Percentiles rank a stretch among this genome's conserved stretches.
Conservation (phyloP, 2,113 vertebrate genomes). For the Entomyzon cyanotis region DNA sequence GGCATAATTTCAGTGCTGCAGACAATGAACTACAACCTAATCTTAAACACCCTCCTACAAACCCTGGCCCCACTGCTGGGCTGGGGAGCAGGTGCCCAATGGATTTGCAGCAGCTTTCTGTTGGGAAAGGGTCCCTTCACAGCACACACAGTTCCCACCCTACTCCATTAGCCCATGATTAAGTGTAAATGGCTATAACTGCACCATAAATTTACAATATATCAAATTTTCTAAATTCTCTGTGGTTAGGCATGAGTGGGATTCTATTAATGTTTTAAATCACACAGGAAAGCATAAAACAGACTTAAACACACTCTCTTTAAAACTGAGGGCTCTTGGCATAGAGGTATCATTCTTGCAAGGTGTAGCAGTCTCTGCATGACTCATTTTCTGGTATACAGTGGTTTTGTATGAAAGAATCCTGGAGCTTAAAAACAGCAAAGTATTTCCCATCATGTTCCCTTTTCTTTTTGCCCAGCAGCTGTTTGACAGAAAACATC, state of each 20-base stretch:
- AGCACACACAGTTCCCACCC: not conserved
- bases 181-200: not conserved
- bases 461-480: not conserved
- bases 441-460: not conserved
- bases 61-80: rapidly evolving
- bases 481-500: not conserved
- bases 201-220: not conserved
- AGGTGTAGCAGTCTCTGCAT: not conserved
- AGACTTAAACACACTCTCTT: not conserved
- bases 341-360: not conserved
- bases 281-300: not conserved
- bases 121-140: not conserved
- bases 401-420: not conserved
- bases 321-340: not conserved
- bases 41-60: not conserved
- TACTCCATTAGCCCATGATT: not conserved
- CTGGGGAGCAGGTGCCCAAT: not conserved
- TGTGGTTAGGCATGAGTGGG: not conserved
- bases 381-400: not conserved
- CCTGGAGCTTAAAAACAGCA: not conserved
- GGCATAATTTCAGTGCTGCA: not conserved
- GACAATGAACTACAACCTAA: not conserved
- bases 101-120: not conserved
- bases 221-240: not conserved
- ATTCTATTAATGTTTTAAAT: not conserved